Evolutionary conservation across 2,888 invertebrate genomes (phyloP).

Genomic region (Drosophila macrospina): DNA sequence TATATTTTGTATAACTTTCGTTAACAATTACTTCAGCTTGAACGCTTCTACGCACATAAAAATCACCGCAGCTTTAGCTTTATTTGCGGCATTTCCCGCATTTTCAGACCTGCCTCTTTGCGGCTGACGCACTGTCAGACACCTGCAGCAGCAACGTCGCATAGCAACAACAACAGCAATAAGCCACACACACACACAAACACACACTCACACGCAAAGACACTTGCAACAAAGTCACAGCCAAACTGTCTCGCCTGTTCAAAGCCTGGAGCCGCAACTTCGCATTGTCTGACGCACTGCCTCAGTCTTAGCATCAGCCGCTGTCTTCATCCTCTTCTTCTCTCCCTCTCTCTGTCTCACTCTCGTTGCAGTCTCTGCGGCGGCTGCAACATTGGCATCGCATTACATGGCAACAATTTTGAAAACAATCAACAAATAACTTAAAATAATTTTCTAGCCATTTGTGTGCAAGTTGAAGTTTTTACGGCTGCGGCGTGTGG

Average conservation of each 20-base stretch:
- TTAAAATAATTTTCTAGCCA: constrained; percentile 74
- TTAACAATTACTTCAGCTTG: neutral
- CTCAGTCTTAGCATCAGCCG: constrained; percentile 1
- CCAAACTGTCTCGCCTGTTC: constrained; percentile 62
- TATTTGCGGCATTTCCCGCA: constrained; percentile 39
- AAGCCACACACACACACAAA: constrained; percentile 37
- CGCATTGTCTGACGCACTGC: constrained; percentile 62
- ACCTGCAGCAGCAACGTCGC: constrained; percentile 46
- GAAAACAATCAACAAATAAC: constrained; percentile 75
- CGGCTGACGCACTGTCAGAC: constrained; percentile 39
- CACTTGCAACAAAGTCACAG: constrained; percentile 26
- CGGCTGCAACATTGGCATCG: constrained; percentile 55
- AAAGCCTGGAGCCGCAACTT: constrained; percentile 57
- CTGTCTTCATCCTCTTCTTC: neutral
- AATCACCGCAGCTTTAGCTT: constrained; percentile 15
- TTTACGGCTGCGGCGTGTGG: constrained; percentile 69
- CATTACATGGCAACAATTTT: constrained; percentile 74
- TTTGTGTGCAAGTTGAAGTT: constrained; percentile 71
- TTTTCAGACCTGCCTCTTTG: constrained; percentile 31
- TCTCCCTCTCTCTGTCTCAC: too few relatives aligned
- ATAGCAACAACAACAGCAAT: constrained; percentile 30
- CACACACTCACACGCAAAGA: constrained; percentile 14
- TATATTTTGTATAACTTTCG: neutral
- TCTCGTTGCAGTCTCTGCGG: constrained; percentile 15
- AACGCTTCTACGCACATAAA: constrained; percentile 11